phyloP scores from a whole-genome alignment of 2,797 vertebrate genomes.

The Danio tinwini region DNA sequence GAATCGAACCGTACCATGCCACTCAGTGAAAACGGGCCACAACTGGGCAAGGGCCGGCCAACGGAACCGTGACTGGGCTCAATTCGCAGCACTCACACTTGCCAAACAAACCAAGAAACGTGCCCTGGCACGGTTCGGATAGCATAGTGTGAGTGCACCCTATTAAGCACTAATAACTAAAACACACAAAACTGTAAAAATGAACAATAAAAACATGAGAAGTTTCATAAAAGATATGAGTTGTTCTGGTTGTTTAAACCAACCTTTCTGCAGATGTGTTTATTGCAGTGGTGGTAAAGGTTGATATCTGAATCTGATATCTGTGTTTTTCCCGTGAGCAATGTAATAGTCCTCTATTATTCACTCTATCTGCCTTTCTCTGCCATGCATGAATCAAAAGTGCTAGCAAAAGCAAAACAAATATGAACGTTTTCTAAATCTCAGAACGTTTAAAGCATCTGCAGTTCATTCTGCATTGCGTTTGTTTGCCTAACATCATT shows the following conservation, averaged over 20 bases:
- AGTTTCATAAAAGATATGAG: not conserved
- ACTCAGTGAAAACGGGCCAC: too few species aligned
- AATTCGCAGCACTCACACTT: too few species aligned
- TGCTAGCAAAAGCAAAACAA: not conserved
- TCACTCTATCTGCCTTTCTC: not conserved
- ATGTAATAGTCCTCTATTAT: conserved; percentile 23
- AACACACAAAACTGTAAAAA: not conserved
- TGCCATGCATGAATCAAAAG: not conserved
- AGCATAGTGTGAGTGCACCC: too few species aligned
- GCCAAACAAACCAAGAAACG: too few species aligned
- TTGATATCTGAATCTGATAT: conserved; percentile 1
- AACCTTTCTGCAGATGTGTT: conserved; percentile 20
- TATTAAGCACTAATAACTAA: too few species aligned
- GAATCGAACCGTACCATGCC: too few species aligned
- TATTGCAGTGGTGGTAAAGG: not conserved
- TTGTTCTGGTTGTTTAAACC: conserved; percentile 15
- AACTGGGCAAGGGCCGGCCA: too few species aligned
- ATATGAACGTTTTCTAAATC: not conserved
- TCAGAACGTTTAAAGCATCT: conserved; percentile 22
- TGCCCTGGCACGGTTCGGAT: too few species aligned
- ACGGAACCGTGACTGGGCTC: too few species aligned
- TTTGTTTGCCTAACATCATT: not conserved
- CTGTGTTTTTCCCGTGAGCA: conserved; percentile 2
- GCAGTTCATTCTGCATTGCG: not conserved
- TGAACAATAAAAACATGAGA: not conserved